Base-by-base conservation (phyloP, 2,797 vertebrate genomes). In the Bovichtus diacanthus region DNA sequence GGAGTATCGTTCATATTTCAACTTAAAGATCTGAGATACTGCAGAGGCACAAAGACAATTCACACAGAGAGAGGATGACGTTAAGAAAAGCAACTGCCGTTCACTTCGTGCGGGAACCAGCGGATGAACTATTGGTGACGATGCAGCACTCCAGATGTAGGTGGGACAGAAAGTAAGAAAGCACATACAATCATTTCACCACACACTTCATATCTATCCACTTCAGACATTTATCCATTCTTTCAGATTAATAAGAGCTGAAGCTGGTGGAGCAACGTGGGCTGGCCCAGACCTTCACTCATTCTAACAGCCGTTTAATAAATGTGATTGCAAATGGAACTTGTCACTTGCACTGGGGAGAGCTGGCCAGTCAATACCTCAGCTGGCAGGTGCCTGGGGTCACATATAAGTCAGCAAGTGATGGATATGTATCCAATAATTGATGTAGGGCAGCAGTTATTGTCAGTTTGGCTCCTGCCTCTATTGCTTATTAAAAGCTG, bases 401-500 rank as follows among this genome's bases (percentile, higher is more conserved):
- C 94, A 94, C 92, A 89, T 94, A 94, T 94, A 95, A 94, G 95
- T 95, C 95, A 94, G 87, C 78, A 41, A 78, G 91, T 95, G 95
- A 95, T 96, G 94, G 95, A 96, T 96, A 95, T 91, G 93, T 94
- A 94, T 95, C 94, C 95, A 94, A 95, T 96, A 96, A 96, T 95
- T 95, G 93, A 95, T 95, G 94, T 95, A 94, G 93, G 94, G 88
- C 92, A 90, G 93, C 93, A 90, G 93, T 95, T 94, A 95, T 95
- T 95, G 94, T 95, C 94, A 94, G 92, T 94, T 95, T 95, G 94
- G 91, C 94, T 95, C 90, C 91, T 86, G 93, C 92, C 92, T 94
- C 93, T 95, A 95, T 95, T 95, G 95, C 94, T 94, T 95, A 95
- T 96, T 95, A 95, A 95, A 94, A 95, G 94, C 94, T 93, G 93